Conservation (phyloP, 1,140 invertebrate genomes). For the Drosophila sucinea region DNA sequence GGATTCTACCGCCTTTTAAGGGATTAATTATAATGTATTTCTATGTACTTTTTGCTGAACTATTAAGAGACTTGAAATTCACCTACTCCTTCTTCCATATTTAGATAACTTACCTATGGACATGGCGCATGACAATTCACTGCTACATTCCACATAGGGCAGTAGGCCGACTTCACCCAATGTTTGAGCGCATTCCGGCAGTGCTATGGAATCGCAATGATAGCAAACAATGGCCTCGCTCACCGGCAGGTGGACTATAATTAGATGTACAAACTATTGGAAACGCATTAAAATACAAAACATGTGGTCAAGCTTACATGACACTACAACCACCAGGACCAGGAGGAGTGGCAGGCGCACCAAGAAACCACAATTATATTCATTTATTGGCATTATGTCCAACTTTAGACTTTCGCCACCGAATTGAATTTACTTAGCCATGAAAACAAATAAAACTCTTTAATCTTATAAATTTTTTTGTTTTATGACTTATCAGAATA, state of each 20-base stretch:
- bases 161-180: conserved; percentile 63
- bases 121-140: conserved; percentile 61
- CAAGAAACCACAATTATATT: conserved; percentile 15
- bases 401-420: neutral
- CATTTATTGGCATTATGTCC: conserved; percentile 2
- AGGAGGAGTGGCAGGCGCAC: neutral
- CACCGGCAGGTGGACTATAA: conserved; percentile 30
- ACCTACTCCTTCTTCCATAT: no score
- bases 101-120: conserved; percentile 62
- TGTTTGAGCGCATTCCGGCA: conserved; percentile 71
- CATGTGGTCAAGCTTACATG: conserved; percentile 27
- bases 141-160: conserved; percentile 58
- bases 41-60: no score
- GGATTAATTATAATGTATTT: no score
- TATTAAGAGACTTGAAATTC: no score
- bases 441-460: neutral
- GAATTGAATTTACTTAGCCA: neutral
- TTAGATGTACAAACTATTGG: conserved; percentile 38
- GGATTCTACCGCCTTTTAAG: neutral
- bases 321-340: conserved; percentile 1
- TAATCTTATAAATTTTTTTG: conserved; percentile 33
- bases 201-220: conserved; percentile 71
- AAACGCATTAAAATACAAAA: conserved; percentile 36
- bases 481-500: conserved; percentile 59
- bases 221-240: conserved; percentile 66